Base-by-base conservation (phyloP, 1,140 invertebrate genomes). In the Drosophila pachea region DNA sequence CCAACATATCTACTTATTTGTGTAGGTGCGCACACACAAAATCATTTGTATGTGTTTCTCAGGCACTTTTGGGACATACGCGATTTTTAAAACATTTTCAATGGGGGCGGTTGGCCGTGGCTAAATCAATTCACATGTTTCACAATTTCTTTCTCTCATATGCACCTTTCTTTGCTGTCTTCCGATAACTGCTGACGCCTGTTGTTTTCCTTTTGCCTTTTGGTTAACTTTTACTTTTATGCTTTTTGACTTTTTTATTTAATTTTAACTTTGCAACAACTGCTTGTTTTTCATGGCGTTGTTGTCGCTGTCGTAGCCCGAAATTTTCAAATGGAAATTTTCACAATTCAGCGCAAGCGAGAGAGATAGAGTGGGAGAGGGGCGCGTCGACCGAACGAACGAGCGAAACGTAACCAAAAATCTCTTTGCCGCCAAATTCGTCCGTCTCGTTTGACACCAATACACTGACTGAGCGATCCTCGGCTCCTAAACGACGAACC, bases 271-370 rank as follows among this genome's bases (percentile, higher is more conserved):
- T 66, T 62, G 22, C 48, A 65, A 69, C 48, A 65, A 69, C 35
- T 68, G 62, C 36, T 63, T 78, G 61, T 68, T 77, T 74, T 79
- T 71, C 67, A 67, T 72, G 48, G 50, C 65, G 48, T 73, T 70
- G 22, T 22, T 22, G 22, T 22, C 22, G 22, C 22, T 22, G 36
- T 43, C 8, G 63, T 60, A 66, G 56, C 69, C 58, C 69, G 67
- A 74, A 72, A 72, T 82, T 83, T 83, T 61, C 66, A 73, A 86
- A 73, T 86, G 81, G 79, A 86, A 83, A 83, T 83, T 86, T 83
- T 83, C 76, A 84, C 79, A 79, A 83, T 74, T 73, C 50, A 45
- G 60, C 64, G 43, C 32, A 35, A 71, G 56, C 61, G 56, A 73
- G 67, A 69, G 33, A 60, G 40, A 64, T 40, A 55, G 43, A 50